Conservation (phyloP, 2,888 invertebrate genomes). For the Mythimna impura region DNA sequence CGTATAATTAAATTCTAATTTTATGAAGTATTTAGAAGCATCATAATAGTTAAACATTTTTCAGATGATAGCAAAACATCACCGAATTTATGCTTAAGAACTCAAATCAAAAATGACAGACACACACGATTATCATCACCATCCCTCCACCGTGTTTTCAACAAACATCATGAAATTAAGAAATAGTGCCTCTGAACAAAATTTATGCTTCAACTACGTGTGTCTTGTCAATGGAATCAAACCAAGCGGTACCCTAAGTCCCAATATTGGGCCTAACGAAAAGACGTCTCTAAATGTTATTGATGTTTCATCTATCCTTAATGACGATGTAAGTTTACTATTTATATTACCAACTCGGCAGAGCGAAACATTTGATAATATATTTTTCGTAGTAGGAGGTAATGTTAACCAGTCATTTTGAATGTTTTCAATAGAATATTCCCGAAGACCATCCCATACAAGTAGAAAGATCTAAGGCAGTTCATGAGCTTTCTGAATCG, state of each 20-base stretch:
- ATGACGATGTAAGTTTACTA: conserved; percentile 64
- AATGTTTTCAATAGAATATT: conserved; percentile 54
- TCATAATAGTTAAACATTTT: conserved; percentile 50
- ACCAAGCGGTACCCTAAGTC: conserved; percentile 63
- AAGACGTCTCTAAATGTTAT: conserved; percentile 21
- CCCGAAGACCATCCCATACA: conserved; percentile 73
- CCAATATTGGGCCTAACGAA: conserved; percentile 47
- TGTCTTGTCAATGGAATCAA: conserved; percentile 79
- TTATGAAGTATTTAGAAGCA: conserved; percentile 40
- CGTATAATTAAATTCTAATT: conserved; percentile 52
- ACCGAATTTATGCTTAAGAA: conserved; percentile 25
- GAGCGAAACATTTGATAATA: background rate
- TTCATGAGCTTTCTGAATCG: conserved; percentile 78
- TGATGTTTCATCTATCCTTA: conserved; percentile 57
- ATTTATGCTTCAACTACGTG: conserved; percentile 79
- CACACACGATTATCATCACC: conserved; percentile 46
- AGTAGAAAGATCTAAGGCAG: conserved; percentile 83
- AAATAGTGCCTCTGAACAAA: conserved; percentile 81
- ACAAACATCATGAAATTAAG: conserved; percentile 68
- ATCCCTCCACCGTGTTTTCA: conserved; percentile 49
- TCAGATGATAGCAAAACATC: conserved; percentile 60
- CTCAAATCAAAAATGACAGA: conserved; percentile 50
- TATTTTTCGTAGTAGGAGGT: too few species aligned
- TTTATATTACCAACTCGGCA: background rate
- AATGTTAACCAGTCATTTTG: background rate